A percentile compares a stretch with the other conserved stretches of the same genome.
Conservation (phyloP, 2,888 invertebrate genomes). For the Cryptus armator region DNA sequence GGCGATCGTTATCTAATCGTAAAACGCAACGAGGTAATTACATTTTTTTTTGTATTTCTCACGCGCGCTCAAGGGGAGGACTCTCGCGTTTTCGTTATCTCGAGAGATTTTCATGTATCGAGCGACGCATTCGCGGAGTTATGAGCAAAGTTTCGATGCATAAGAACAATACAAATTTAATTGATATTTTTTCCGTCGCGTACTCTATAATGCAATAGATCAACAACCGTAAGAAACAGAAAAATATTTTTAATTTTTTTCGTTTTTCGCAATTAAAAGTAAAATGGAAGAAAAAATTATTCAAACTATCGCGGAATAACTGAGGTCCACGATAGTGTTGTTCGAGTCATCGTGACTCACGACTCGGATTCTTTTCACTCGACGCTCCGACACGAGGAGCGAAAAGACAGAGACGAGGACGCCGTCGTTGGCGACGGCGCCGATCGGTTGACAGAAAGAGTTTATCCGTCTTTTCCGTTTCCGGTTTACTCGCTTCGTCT, state of each 20-base stretch:
- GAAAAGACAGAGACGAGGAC: slow-evolving; percentile 16
- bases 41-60: slow-evolving; percentile 47
- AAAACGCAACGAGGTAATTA: slow-evolving; percentile 55
- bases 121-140: slow-evolving; percentile 4
- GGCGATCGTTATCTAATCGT: slow-evolving; percentile 62
- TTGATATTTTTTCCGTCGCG: not conserved
- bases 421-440: slow-evolving; percentile 29
- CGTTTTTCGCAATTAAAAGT: not conserved
- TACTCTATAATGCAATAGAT: too few relatives aligned
- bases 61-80: slow-evolving; percentile 7
- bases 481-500: slow-evolving; percentile 7
- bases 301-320: not conserved
- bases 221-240: too few relatives aligned
- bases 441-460: slow-evolving; percentile 51
- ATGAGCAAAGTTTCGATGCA: not conserved
- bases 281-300: not conserved
- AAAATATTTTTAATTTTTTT: not conserved
- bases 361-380: slow-evolving; percentile 57
- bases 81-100: slow-evolving; percentile 33
- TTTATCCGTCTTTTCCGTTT: slow-evolving; percentile 11
- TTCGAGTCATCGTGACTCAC: slow-evolving; percentile 42
- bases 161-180: not conserved
- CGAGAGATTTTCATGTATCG: slow-evolving; percentile 59
- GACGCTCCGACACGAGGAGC: slow-evolving; percentile 35
- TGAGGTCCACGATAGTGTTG: not conserved